Conservation (phyloP, 2,888 invertebrate genomes). For the Acanthopleura granulata region DNA sequence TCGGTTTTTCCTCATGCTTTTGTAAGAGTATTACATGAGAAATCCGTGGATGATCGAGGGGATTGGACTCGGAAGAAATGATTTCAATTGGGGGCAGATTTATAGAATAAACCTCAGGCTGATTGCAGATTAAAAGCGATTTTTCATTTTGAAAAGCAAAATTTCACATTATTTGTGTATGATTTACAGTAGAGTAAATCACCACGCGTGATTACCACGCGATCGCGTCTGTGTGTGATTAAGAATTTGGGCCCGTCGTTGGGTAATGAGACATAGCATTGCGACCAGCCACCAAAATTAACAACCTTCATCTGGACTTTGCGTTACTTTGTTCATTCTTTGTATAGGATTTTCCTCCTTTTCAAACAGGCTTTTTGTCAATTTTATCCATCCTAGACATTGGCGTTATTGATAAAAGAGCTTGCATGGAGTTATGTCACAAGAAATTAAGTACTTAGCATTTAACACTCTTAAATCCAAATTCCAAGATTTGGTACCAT, state of each 20-base stretch:
- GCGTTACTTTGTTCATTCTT: too few species aligned
- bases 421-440: too few species aligned
- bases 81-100: background rate
- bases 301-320: too few species aligned
- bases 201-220: constrained; percentile 3
- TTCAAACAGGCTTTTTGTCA: too few species aligned
- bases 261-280: too few species aligned
- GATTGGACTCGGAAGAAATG: background rate
- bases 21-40: background rate
- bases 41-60: background rate
- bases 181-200: background rate
- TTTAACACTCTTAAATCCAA: too few species aligned
- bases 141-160: constrained; percentile 20
- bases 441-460: too few species aligned
- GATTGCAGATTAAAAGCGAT: constrained; percentile 19
- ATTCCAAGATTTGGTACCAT: too few species aligned
- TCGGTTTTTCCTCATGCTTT: background rate
- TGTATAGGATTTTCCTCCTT: too few species aligned
- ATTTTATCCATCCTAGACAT: too few species aligned
- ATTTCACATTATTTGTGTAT: constrained; percentile 17
- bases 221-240: background rate
- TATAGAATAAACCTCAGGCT: constrained; percentile 13
- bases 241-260: background rate
- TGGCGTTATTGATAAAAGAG: too few species aligned
- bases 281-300: too few species aligned